These are phyloP conservation scores for Hippocampus barbouri DNA, from an alignment of 2,113 vertebrate species.

Conservation along the genomic window DNA sequence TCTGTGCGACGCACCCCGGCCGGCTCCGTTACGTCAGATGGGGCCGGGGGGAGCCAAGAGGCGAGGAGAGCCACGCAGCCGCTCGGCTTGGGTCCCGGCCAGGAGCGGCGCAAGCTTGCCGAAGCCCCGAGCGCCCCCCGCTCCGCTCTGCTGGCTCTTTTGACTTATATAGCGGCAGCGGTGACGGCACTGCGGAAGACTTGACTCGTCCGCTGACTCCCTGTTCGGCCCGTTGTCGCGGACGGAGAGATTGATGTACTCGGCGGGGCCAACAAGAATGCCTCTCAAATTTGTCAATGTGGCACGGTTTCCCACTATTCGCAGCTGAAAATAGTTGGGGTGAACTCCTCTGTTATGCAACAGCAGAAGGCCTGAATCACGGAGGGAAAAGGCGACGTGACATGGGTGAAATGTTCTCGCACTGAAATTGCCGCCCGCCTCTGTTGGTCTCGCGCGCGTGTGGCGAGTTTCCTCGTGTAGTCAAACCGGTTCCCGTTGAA, in stretches of 20 bases:
- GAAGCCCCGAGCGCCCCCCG: slow-evolving; percentile 24
- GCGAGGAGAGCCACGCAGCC: slow-evolving; percentile 35
- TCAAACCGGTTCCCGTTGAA: slow-evolving; percentile 35
- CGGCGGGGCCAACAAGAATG: slow-evolving; percentile 51
- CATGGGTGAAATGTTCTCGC: slow-evolving; percentile 68
- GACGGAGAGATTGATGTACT: slow-evolving; percentile 46
- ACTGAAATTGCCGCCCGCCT: slow-evolving; percentile 50
- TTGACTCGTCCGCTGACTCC: slow-evolving; percentile 47
- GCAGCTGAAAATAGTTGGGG: slow-evolving; percentile 47
- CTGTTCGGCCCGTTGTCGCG: slow-evolving; percentile 26
- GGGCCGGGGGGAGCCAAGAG: slow-evolving; percentile 32
- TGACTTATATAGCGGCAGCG: slow-evolving; percentile 42
- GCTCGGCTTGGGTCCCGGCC: slow-evolving; percentile 35
- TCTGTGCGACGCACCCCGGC: slow-evolving; percentile 16
- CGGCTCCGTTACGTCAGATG: slow-evolving; percentile 60
- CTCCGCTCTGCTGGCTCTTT: slow-evolving; percentile 27
- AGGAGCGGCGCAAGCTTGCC: slow-evolving; percentile 45
- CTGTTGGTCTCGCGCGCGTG: slow-evolving; percentile 47
- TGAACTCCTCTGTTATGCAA: slow-evolving; percentile 60
- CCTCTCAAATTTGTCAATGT: slow-evolving; percentile 46
- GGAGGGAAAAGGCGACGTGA: slow-evolving; percentile 68
- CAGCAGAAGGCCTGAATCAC: slow-evolving; percentile 47
- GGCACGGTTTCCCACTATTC: slow-evolving; percentile 57
- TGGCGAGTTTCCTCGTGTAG: slow-evolving; percentile 30
- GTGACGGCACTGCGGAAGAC: slow-evolving; percentile 49